These are phyloP conservation scores for Drosophila punjabiensis DNA, from an alignment of 1,140 invertebrate genomes.

Conservation along the genomic window DNA sequence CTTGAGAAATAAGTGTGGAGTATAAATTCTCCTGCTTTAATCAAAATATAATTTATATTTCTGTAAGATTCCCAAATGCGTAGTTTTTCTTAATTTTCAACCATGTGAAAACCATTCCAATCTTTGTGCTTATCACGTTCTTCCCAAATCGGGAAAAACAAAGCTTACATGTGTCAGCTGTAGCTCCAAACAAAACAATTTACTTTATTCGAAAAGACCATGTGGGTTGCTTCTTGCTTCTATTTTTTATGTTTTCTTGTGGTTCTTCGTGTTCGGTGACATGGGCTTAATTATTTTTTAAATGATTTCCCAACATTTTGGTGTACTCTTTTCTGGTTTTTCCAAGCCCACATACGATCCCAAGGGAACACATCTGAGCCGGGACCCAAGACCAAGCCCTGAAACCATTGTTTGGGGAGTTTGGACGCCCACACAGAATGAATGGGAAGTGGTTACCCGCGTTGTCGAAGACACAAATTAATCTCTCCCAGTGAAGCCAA, in stretches of 20 bases:
- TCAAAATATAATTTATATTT: not conserved
- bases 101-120: not conserved
- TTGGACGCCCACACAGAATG: constrained; percentile 40
- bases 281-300: constrained; percentile 77
- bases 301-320: constrained; percentile 66
- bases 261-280: constrained; percentile 40
- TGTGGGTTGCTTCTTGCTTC: constrained; percentile 23
- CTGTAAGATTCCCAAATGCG: too few species aligned
- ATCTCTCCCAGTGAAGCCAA: constrained; percentile 23
- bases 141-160: not conserved
- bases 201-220: not conserved
- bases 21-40: not conserved
- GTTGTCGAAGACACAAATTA: constrained; percentile 57
- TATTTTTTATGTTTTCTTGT: constrained; percentile 1
- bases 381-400: constrained; percentile 19
- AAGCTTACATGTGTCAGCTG: constrained; percentile 31
- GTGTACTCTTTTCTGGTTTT: constrained; percentile 15
- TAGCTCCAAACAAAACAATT: constrained; percentile 36
- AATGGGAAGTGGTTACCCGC: constrained; percentile 21
- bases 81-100: not conserved
- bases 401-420: constrained; percentile 39
- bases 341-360: constrained; percentile 27
- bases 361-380: constrained; percentile 32
- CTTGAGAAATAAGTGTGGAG: too few species aligned
- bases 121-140: constrained; percentile 1